phyloP scores from a whole-genome alignment of 2,113 vertebrate species.

The Indicator indicator region DNA sequence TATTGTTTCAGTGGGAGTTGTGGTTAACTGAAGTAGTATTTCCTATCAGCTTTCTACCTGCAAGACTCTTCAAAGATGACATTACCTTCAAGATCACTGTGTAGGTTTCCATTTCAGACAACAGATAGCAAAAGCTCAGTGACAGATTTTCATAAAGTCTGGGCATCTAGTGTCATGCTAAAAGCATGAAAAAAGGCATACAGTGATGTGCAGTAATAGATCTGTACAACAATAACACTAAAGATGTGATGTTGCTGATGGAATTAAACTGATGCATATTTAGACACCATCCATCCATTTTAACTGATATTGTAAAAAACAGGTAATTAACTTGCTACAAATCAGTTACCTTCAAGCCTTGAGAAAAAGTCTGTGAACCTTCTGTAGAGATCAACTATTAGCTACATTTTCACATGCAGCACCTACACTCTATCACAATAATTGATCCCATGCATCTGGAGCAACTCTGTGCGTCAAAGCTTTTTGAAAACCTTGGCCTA shows the following conservation, averaged over 20 bases:
- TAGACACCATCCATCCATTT: fast-evolving
- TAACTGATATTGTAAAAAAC: neutral
- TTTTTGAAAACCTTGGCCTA: neutral
- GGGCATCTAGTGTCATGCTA: too few relatives aligned
- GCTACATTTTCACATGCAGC: neutral
- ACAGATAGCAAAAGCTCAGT: neutral
- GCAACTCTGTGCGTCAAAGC: neutral
- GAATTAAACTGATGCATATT: neutral
- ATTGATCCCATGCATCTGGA: neutral
- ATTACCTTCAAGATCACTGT: neutral
- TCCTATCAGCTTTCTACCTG: neutral
- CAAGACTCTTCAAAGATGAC: neutral
- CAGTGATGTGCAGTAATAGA: neutral
- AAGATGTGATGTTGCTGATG: neutral
- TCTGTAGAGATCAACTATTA: neutral
- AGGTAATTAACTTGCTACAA: neutral
- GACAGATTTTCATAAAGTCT: neutral
- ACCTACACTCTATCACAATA: fast-evolving
- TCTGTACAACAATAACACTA: neutral
- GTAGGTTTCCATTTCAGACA: neutral
- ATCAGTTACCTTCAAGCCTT: neutral
- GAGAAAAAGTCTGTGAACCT: neutral
- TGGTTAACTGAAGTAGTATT: neutral
- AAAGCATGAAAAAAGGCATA: neutral
- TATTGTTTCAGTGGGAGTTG: neutral